Evolutionary conservation across 2,113 vertebrate genomes (phyloP).

Genomic region (Neodontobutis hainanensis): DNA sequence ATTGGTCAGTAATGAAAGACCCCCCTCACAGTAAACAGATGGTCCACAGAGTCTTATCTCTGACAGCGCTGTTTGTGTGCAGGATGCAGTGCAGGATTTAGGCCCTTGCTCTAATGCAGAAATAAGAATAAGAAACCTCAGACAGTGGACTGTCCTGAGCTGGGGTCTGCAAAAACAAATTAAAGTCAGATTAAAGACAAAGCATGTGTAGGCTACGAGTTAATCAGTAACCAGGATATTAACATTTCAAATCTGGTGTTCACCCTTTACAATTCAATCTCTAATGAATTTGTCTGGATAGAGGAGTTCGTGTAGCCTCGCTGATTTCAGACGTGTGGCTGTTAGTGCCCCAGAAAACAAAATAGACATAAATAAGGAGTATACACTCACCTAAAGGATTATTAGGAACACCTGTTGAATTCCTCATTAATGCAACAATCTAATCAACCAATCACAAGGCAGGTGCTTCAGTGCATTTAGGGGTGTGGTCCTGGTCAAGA

Average conservation of each 20-base stretch:
- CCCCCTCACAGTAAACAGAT: constrained; percentile 59
- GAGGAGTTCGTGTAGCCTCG: too few relatives aligned
- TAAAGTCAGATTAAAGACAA: constrained; percentile 1
- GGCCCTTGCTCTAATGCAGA: constrained; percentile 47
- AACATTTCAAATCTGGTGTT: background rate
- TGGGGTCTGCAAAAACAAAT: constrained; percentile 5
- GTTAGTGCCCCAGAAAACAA: too few relatives aligned
- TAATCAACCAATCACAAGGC: too few relatives aligned
- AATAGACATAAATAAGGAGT: too few relatives aligned
- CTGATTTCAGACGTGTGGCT: too few relatives aligned
- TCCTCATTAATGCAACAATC: too few relatives aligned
- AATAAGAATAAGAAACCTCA: constrained; percentile 16
- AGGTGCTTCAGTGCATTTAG: too few relatives aligned
- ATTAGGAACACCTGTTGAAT: too few relatives aligned
- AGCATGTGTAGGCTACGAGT: constrained; percentile 3
- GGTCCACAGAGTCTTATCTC: constrained; percentile 67
- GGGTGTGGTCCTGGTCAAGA: too few relatives aligned
- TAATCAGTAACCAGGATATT: background rate
- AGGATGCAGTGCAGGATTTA: constrained; percentile 41
- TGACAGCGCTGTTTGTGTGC: constrained; percentile 4
- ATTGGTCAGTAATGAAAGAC: constrained; percentile 35
- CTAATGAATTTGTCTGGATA: too few relatives aligned
- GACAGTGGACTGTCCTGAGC: constrained; percentile 2
- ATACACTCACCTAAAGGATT: too few relatives aligned
- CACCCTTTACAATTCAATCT: too few relatives aligned